These are phyloP conservation scores for Aegithalos caudatus DNA, from an alignment of 2,113 vertebrate genomes.

Conservation along the genomic window DNA sequence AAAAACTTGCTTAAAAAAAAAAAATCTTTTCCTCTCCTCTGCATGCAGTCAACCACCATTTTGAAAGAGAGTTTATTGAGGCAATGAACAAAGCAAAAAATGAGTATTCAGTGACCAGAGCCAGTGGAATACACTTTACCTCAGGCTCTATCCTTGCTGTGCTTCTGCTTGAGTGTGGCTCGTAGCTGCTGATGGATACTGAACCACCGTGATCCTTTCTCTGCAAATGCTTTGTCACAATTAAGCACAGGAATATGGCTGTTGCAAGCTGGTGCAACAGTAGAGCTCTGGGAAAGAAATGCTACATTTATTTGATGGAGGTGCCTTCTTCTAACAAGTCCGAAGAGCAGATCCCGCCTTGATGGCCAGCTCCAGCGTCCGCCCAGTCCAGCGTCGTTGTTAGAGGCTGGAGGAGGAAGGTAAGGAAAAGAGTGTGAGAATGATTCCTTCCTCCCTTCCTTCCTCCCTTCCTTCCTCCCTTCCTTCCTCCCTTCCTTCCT, in stretches of 20 bases:
- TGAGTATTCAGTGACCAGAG: background rate
- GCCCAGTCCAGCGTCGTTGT: background rate
- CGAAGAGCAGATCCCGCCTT: background rate
- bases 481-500: background rate
- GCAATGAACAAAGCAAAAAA: background rate
- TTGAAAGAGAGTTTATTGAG: background rate
- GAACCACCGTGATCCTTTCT: background rate
- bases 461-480: background rate
- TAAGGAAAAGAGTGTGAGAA: background rate
- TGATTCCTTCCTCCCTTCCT: background rate
- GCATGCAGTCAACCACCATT: background rate
- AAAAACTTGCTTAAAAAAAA: too few relatives aligned
- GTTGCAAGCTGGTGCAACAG: background rate
- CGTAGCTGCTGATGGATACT: background rate
- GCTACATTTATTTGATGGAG: background rate
- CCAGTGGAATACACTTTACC: background rate
- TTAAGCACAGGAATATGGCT: background rate
- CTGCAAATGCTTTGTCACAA: background rate
- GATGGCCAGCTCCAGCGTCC: background rate
- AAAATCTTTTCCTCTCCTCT: background rate
- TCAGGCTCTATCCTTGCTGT: background rate
- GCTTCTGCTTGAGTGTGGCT: background rate
- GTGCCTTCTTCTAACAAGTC: background rate
- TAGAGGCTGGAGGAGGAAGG: background rate
- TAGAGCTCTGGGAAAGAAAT: background rate